These are phyloP conservation scores for Dasyprocta punctata DNA, from an alignment of 2,113 vertebrate genomes.

Conservation along the genomic window DNA sequence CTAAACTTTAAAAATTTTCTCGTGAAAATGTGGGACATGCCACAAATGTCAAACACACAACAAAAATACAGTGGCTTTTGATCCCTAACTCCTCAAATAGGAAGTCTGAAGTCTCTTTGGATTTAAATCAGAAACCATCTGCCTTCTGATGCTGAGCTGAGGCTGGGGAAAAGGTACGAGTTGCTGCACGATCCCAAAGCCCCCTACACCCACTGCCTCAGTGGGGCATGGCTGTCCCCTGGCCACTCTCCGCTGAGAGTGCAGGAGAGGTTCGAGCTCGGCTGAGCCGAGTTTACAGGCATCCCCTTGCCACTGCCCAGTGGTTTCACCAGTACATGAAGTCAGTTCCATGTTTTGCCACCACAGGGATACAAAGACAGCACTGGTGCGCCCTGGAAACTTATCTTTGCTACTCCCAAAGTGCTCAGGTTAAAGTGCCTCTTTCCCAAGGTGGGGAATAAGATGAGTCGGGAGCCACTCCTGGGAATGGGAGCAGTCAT, in stretches of 20 bases:
- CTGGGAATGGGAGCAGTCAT: background rate
- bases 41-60: background rate
- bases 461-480: background rate
- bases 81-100: background rate
- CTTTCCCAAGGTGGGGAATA: accelerated
- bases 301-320: background rate
- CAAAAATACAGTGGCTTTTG: background rate
- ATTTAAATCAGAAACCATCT: background rate
- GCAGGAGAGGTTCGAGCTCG: background rate
- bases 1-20: conserved; percentile 22
- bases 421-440: accelerated
- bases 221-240: background rate
- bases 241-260: background rate
- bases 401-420: background rate
- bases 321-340: background rate
- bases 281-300: accelerated
- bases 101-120: background rate
- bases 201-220: background rate
- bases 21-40: background rate
- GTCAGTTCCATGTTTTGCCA: background rate
- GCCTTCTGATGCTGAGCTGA: background rate
- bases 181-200: background rate
- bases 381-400: background rate
- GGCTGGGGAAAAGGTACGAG: background rate
- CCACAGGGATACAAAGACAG: background rate